Percentiles rank a stretch among this genome's conserved stretches.
phyloP scores from a whole-genome alignment of 2,113 vertebrate genomes.

The Saimiri boliviensis region DNA sequence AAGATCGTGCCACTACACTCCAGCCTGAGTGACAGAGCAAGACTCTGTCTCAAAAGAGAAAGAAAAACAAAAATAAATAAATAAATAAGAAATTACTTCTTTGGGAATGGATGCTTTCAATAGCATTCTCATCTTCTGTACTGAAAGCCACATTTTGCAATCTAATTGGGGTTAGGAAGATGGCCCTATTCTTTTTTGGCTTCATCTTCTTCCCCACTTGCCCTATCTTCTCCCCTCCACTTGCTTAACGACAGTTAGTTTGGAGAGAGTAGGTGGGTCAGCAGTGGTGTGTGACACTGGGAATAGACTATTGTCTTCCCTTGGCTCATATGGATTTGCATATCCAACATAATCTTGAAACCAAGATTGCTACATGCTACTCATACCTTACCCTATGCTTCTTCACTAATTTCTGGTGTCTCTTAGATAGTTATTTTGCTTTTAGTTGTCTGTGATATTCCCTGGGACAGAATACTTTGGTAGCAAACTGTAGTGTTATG shows the following conservation, averaged over 20 bases:
- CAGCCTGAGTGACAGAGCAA: too few relatives aligned
- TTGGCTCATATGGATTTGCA: background rate
- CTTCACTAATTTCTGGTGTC: background rate
- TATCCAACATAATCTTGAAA: background rate
- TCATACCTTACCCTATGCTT: background rate
- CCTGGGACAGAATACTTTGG: background rate
- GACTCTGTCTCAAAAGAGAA: too few relatives aligned
- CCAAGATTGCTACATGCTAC: background rate
- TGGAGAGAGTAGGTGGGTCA: background rate
- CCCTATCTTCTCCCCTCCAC: accelerated
- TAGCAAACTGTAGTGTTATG: background rate
- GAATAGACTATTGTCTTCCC: background rate
- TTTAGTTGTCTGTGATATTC: background rate
- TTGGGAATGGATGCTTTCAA: background rate
- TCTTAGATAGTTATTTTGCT: background rate
- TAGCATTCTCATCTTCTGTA: background rate
- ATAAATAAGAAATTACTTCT: background rate
- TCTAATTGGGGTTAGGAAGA: background rate
- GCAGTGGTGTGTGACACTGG: background rate
- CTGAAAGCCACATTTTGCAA: background rate
- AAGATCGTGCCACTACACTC: too few relatives aligned
- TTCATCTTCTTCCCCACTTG: background rate
- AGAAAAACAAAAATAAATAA: too few relatives aligned
- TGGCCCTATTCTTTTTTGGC: background rate
- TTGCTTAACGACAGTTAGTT: background rate